A percentile compares a stretch with the other conserved stretches of the same genome.
Conservation (phyloP, 2,113 vertebrate species). For the Barnardius zonarius region DNA sequence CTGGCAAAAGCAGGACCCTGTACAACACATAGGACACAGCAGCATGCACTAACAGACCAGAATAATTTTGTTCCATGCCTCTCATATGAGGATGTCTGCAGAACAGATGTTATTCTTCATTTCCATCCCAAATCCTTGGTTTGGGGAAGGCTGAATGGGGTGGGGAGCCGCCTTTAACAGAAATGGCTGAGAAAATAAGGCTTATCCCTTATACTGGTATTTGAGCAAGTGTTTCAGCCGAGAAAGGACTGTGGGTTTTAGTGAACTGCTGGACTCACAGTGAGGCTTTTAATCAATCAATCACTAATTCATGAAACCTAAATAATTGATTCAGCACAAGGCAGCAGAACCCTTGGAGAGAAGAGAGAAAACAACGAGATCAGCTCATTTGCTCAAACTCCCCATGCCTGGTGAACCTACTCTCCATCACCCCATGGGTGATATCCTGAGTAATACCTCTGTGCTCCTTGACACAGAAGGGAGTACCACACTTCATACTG, state of each 20-base stretch:
- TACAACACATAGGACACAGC: not conserved
- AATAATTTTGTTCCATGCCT: not conserved
- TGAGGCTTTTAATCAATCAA: not conserved
- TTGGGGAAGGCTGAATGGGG: accelerated
- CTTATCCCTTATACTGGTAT: not conserved
- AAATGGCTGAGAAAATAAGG: not conserved
- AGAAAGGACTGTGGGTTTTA: not conserved
- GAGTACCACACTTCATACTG: not conserved
- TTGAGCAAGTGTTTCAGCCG: not conserved
- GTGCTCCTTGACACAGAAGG: not conserved
- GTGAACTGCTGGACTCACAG: not conserved
- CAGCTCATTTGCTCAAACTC: not conserved
- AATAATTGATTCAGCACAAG: not conserved
- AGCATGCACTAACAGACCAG: not conserved
- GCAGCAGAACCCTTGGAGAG: not conserved
- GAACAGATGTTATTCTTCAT: not conserved
- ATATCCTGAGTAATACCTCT: not conserved
- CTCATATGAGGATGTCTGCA: not conserved
- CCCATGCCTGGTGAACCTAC: not conserved
- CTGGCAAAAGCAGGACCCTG: not conserved
- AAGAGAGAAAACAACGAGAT: not conserved
- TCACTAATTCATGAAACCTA: not conserved
- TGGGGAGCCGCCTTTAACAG: not conserved
- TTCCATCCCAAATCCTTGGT: not conserved
- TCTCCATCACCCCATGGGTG: not conserved